Evolutionary conservation across 2,797 vertebrate species (phyloP).

Genomic region (Australoheros facetus): DNA sequence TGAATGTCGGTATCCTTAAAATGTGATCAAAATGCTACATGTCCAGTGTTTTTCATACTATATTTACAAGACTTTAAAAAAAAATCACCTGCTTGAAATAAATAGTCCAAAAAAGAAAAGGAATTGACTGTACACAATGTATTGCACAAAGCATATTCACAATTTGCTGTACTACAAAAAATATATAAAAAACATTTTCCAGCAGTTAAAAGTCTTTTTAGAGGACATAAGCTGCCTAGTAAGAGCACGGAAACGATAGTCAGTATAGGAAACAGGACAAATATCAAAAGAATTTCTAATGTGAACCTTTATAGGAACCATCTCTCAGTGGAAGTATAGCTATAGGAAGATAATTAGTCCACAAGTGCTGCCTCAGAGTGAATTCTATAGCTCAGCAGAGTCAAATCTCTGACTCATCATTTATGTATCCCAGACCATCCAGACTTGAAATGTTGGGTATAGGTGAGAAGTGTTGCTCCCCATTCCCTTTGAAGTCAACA

Average conservation of each 20-base stretch:
- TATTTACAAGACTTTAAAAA: constrained; percentile 32
- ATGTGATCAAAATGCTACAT: constrained; percentile 28
- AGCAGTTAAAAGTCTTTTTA: constrained; percentile 4
- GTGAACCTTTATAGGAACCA: background rate
- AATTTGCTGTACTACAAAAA: constrained; percentile 57
- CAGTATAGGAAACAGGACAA: constrained; percentile 6
- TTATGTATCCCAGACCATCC: constrained; percentile 78
- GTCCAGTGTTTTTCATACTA: constrained; percentile 5
- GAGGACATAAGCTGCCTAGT: constrained; percentile 59
- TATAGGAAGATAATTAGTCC: constrained; percentile 43
- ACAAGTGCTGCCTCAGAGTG: background rate
- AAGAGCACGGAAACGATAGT: constrained; percentile 27
- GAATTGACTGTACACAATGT: constrained; percentile 60
- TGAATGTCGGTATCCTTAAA: constrained; percentile 23
- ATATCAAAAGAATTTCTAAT: constrained; percentile 43
- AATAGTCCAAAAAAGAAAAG: constrained; percentile 54
- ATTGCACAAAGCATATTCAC: constrained; percentile 57
- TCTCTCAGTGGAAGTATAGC: constrained; percentile 5
- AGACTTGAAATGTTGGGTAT: constrained; percentile 70
- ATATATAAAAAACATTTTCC: constrained; percentile 33
- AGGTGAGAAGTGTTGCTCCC: constrained; percentile 65
- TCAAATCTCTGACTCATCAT: constrained; percentile 84
- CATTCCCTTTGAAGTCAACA: constrained; percentile 72
- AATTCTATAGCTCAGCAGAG: constrained; percentile 38
- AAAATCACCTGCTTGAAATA: constrained; percentile 61